Conservation (phyloP, 2,113 vertebrate genomes). For the Catharus minimus region DNA sequence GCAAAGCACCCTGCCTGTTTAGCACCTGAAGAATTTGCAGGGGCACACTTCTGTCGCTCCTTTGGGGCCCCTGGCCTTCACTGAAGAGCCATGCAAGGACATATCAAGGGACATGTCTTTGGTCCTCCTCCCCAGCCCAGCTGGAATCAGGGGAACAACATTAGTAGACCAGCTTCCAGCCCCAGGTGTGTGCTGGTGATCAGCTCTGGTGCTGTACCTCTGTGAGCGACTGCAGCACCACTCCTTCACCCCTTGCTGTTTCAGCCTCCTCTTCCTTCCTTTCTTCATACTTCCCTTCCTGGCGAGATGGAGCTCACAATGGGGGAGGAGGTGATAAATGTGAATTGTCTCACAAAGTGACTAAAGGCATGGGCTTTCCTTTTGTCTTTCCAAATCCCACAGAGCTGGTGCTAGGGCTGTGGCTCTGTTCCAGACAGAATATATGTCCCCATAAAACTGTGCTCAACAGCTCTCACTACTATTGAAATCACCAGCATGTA, state of each 20-base stretch:
- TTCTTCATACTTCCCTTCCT: neutral
- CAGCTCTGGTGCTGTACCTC: neutral
- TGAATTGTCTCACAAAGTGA: neutral
- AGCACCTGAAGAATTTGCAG: neutral
- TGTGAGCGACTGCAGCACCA: neutral
- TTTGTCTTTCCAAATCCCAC: neutral
- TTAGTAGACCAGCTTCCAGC: neutral
- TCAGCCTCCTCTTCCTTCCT: neutral
- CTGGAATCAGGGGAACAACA: neutral
- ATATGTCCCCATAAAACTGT: neutral
- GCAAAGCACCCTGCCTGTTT: neutral
- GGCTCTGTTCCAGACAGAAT: neutral
- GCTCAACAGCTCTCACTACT: neutral
- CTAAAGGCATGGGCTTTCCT: neutral
- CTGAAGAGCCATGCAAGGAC: neutral
- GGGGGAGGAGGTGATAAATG: neutral
- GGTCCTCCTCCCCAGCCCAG: neutral
- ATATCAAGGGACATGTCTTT: neutral
- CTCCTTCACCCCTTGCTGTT: neutral
- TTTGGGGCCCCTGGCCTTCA: neutral
- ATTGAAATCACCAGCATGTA: neutral
- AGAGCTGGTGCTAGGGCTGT: neutral
- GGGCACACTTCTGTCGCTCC: neutral
- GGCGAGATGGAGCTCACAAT: neutral
- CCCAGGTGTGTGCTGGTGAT: neutral